These are phyloP conservation scores for Clanis bilineata DNA, from an alignment of 2,888 invertebrate genomes.

Conservation along the genomic window DNA sequence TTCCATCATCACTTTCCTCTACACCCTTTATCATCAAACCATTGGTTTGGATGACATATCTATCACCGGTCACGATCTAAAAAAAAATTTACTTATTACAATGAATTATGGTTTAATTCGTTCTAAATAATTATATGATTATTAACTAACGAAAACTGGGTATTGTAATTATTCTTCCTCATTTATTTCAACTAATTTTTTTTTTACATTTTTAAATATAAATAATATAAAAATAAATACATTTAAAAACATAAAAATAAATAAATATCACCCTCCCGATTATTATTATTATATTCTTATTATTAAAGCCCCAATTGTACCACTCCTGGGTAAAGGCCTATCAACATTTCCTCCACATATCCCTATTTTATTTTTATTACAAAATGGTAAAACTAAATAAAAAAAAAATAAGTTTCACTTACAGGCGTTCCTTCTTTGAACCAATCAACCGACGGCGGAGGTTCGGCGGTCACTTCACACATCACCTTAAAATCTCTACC, in stretches of 20 bases:
- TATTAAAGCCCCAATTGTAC: too few species aligned
- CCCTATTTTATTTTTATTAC: too few species aligned
- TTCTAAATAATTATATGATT: background rate
- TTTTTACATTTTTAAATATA: too few species aligned
- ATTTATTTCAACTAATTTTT: too few species aligned
- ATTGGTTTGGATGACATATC: conserved; percentile 88
- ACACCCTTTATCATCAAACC: conserved; percentile 90
- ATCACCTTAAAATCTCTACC: conserved; percentile 89
- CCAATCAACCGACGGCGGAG: conserved; percentile 93
- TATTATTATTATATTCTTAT: too few species aligned
- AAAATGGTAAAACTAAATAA: background rate
- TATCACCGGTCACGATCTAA: conserved; percentile 86
- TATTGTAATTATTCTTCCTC: too few species aligned
- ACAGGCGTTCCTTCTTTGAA: conserved; percentile 88
- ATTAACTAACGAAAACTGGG: background rate
- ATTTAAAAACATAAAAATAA: too few species aligned
- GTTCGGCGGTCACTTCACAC: conserved; percentile 93
- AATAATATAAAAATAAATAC: too few species aligned
- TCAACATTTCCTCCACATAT: too few species aligned
- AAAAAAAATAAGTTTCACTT: conserved; percentile 40
- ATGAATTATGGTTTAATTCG: background rate
- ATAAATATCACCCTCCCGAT: too few species aligned
- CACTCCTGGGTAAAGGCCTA: too few species aligned
- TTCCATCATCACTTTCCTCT: conserved; percentile 91
- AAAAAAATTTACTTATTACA: conserved; percentile 16